Evolutionary conservation across 2,888 invertebrate species (phyloP).

Genomic region (Epirrhoe alternata): DNA sequence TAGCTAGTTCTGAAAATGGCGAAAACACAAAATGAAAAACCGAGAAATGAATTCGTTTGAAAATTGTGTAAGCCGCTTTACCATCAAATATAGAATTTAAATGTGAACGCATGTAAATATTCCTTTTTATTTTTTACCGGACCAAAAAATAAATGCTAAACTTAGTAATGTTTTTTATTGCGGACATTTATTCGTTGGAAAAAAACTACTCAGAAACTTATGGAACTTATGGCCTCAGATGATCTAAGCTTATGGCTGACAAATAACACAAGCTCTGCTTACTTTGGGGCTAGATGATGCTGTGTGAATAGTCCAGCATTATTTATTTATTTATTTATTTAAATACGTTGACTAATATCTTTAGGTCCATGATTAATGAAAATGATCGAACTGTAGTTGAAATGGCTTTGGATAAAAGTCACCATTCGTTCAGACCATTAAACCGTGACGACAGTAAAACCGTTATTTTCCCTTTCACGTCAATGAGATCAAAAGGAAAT

Average conservation of each 20-base stretch:
- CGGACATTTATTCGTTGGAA: not conserved
- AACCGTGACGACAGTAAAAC: conserved; percentile 29
- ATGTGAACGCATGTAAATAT: conserved; percentile 34
- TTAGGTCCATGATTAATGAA: not conserved
- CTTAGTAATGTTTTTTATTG: not conserved
- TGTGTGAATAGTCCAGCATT: no score
- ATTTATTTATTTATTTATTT: no score
- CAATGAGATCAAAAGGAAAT: conserved; percentile 31
- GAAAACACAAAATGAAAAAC: not conserved
- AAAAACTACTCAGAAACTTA: not conserved
- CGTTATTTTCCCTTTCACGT: conserved; percentile 28
- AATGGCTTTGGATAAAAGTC: conserved; percentile 4
- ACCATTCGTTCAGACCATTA: conserved; percentile 17
- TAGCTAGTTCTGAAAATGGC: not conserved
- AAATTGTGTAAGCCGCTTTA: conserved; percentile 8
- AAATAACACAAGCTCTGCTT: no score
- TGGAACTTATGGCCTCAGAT: no score
- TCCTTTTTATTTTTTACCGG: conserved; percentile 38
- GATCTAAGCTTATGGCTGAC: no score
- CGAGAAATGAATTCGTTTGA: not conserved
- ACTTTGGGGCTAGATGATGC: no score
- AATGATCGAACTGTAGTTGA: not conserved
- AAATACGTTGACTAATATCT: not conserved
- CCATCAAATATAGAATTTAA: not conserved
- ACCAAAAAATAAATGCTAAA: conserved; percentile 39